These are phyloP conservation scores for Hydropsyche tenuis DNA, from an alignment of 1,140 invertebrate species.

Conservation along the genomic window DNA sequence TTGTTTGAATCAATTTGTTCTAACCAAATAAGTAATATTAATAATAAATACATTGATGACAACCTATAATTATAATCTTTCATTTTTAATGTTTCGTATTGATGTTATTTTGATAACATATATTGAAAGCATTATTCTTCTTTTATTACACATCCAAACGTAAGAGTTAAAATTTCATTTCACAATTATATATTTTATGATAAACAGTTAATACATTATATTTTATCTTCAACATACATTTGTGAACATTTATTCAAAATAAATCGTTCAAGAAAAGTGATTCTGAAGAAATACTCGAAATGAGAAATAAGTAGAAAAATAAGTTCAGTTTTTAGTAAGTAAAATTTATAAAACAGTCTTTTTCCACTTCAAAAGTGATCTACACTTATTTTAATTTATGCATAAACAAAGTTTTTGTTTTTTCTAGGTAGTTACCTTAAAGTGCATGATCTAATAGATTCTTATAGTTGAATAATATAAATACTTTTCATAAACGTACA, in stretches of 20 bases:
- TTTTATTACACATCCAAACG: neutral
- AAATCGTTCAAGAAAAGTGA: no score
- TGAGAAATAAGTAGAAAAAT: slow-evolving; percentile 19
- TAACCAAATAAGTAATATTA: slow-evolving; percentile 14
- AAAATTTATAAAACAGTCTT: slow-evolving; percentile 32
- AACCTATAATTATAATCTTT: slow-evolving; percentile 1
- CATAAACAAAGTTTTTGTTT: neutral
- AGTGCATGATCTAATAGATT: slow-evolving; percentile 30
- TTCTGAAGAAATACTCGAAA: neutral
- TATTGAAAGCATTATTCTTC: slow-evolving; percentile 1
- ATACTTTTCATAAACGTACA: neutral
- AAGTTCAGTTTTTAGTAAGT: slow-evolving; percentile 28
- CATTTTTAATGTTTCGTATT: neutral
- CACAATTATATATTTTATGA: no score
- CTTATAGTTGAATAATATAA: slow-evolving; percentile 20
- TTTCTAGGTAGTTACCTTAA: slow-evolving; percentile 8
- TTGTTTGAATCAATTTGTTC: slow-evolving; percentile 19
- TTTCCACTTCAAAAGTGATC: slow-evolving; percentile 25
- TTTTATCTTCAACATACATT: no score
- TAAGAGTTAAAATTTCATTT: no score
- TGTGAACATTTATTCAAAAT: no score
- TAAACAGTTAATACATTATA: no score
- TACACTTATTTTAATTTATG: slow-evolving; percentile 7
- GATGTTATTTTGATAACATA: neutral
- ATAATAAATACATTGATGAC: slow-evolving; percentile 31